phyloP scores from a whole-genome alignment of 2,113 vertebrate species.

The Theristicus caerulescens region DNA sequence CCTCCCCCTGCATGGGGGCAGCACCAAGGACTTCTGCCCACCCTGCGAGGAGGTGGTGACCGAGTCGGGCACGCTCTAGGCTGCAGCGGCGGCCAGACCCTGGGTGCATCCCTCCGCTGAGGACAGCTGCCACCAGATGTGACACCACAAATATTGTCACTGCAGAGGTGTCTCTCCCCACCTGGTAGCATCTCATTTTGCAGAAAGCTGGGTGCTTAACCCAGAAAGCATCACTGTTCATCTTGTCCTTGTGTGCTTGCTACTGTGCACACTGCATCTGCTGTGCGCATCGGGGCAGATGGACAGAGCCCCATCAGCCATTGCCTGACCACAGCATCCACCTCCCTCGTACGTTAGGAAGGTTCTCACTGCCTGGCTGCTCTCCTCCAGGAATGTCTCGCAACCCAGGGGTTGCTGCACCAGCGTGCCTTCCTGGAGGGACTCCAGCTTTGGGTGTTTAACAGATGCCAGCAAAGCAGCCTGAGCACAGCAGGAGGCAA shows the following conservation, averaged over 20 bases:
- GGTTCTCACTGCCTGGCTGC: not conserved
- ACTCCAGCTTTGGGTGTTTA: accelerated
- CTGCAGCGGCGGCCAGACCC: accelerated
- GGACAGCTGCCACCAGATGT: not conserved
- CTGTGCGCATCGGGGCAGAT: accelerated
- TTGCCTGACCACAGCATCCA: accelerated
- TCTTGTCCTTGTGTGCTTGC: too few relatives aligned
- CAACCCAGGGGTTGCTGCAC: not conserved
- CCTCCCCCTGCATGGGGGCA: not conserved
- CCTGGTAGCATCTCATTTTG: not conserved
- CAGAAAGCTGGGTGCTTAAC: accelerated
- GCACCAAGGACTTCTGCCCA: not conserved
- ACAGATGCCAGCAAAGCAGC: not conserved
- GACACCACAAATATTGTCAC: accelerated
- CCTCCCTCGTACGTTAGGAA: accelerated
- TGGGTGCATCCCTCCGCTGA: not conserved
- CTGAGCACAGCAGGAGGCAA: not conserved
- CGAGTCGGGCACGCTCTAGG: constrained; percentile 56
- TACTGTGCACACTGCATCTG: accelerated
- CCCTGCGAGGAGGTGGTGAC: constrained; percentile 14
- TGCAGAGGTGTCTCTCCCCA: not conserved
- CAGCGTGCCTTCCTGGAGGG: accelerated
- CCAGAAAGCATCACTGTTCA: accelerated
- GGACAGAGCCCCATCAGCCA: not conserved
- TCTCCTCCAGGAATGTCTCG: not conserved